These are phyloP conservation scores for Sthenelais limicola DNA, from an alignment of 2,888 invertebrate genomes.

Conservation along the genomic window DNA sequence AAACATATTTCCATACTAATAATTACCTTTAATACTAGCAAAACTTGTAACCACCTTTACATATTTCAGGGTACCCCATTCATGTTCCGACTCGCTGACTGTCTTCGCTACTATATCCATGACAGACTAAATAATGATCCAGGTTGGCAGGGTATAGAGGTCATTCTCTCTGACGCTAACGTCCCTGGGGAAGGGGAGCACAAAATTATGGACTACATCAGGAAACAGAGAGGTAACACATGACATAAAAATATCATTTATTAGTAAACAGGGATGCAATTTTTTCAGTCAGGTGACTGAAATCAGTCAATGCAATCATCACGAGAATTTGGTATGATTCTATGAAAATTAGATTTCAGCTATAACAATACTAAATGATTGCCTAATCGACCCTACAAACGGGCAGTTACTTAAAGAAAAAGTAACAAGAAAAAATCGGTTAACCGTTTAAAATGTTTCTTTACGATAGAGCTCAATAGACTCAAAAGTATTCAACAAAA, in stretches of 20 bases:
- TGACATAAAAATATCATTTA: background rate
- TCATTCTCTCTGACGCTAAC: conserved; percentile 98
- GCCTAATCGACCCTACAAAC: too few species aligned
- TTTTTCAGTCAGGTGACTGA: too few species aligned
- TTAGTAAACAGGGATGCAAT: too few species aligned
- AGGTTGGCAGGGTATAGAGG: conserved; percentile 93
- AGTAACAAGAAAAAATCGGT: too few species aligned
- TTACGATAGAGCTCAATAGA: too few species aligned
- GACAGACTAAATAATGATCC: conserved; percentile 93
- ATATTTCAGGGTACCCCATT: conserved; percentile 88
- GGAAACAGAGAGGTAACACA: conserved; percentile 87
- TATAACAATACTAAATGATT: too few species aligned
- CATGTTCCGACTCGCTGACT: conserved; percentile 87
- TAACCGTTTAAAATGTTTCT: too few species aligned
- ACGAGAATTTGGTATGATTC: too few species aligned
- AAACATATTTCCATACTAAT: background rate
- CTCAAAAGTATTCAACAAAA: too few species aligned
- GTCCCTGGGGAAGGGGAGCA: conserved; percentile 87
- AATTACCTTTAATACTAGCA: background rate
- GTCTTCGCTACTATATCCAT: conserved; percentile 88
- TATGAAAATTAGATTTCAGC: too few species aligned
- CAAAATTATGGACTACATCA: conserved; percentile 99
- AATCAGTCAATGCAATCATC: too few species aligned
- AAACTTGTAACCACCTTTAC: background rate
- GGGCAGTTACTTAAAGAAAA: too few species aligned